Base-by-base conservation (phyloP, 2,113 vertebrate species). In the Prochilodus magdalenae region DNA sequence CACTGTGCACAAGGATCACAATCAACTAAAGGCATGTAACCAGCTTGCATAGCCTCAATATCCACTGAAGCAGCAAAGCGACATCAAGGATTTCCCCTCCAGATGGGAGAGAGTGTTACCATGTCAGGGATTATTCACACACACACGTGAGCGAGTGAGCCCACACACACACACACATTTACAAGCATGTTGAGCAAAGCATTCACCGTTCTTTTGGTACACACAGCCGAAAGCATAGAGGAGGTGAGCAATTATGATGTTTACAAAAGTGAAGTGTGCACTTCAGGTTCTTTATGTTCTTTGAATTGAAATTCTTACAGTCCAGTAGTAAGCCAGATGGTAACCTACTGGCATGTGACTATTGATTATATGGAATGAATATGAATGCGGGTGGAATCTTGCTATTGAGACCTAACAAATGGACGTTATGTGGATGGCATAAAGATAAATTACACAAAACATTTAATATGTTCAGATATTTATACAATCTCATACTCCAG, bases 51-150 rank as follows among this genome's bases (percentile, higher is more conserved):
- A 74, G 53, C 1, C 1, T 40, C 53, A 59, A 5, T 36, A 16
- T 53, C 14, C 55, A 30, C 49, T 33, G 73, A 33, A 51, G n/a
- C 53, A 57, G 20, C 20, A 57, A 53, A 53, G n/a, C 14, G 26
- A 80, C 47, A 70, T 53, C 10, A 67, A 79, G 71, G 71, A 84
- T 67, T 84, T 74, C 36, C 75, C 29, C 73, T 47, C 55, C 81
- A 83, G 81, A 86, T 83, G 81, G 73, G 40, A 75, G 65, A 75
- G 65, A 62, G 51, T 71, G 75, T 77, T 60, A 73, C 24, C 62
- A 57, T 60, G 27, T 44, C 26, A 75, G 53, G 81, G 80, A 82
- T 82, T 75, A 84, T 53, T 67, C 77, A 24, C 33, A 79, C 40
- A 73, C 57, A 71, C 14, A 77, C 26, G 62, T 59, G 73, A 67